Conservation (phyloP, 1,140 invertebrate genomes). For the Neomicropteryx cornuta region DNA sequence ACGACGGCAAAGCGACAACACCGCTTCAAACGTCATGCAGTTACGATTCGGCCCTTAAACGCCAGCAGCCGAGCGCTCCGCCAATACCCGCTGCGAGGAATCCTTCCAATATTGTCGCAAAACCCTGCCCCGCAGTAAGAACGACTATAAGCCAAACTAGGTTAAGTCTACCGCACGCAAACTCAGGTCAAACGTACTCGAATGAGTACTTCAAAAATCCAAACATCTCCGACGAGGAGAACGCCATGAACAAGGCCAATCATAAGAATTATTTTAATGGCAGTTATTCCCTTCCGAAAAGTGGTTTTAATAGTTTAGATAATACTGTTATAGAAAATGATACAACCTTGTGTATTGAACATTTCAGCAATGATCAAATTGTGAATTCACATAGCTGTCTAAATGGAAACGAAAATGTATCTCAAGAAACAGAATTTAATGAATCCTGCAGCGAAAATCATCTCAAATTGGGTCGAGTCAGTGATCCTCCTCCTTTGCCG, state of each 20-base stretch:
- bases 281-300: slow-evolving; percentile 12
- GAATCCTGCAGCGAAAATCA: slow-evolving; percentile 3
- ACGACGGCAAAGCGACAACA: too few species aligned
- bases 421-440: too few species aligned
- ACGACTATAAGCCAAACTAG: slow-evolving; percentile 11
- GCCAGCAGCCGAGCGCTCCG: neutral
- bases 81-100: neutral
- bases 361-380: slow-evolving; percentile 1
- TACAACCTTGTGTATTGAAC: slow-evolving; percentile 3
- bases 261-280: too few species aligned
- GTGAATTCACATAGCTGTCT: too few species aligned
- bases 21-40: too few species aligned
- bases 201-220: too few species aligned
- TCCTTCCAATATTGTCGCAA: too few species aligned
- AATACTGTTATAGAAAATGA: slow-evolving; percentile 19
- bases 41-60: neutral
- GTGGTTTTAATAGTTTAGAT: slow-evolving; percentile 17
- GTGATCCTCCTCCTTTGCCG: slow-evolving; percentile 41
- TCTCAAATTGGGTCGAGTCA: slow-evolving; percentile 8
- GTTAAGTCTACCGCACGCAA: too few species aligned
- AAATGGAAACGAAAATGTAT: too few species aligned
- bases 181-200: slow-evolving; percentile 3
- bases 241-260: too few species aligned
- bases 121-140: slow-evolving; percentile 13
- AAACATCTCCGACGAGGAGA: too few species aligned